Evolutionary conservation across 2,797 vertebrate species (phyloP).

Genomic region (Sibirionetta formosa): DNA sequence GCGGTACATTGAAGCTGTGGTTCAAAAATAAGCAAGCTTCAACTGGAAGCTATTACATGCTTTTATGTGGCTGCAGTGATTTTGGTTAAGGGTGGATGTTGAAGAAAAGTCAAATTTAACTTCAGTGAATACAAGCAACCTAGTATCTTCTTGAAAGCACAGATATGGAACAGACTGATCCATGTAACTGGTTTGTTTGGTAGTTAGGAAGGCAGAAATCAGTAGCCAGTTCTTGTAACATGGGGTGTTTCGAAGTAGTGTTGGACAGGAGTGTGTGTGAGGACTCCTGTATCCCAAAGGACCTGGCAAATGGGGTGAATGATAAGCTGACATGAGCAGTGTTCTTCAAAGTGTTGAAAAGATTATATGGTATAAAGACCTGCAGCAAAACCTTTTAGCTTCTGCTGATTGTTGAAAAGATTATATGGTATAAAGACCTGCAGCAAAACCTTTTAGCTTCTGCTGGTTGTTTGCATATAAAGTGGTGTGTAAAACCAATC

Average conservation of each 20-base stretch:
- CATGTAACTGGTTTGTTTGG: neutral
- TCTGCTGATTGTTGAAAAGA: neutral
- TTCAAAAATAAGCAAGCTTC: neutral
- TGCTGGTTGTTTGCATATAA: neutral
- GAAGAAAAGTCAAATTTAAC: neutral
- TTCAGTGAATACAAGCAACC: neutral
- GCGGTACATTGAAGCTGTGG: neutral
- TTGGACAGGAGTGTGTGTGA: neutral
- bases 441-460: neutral
- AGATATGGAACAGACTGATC: neutral
- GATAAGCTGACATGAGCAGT: neutral
- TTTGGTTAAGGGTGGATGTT: neutral
- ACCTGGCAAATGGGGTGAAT: neutral
- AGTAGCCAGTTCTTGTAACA: fast-evolving
- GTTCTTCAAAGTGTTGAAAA: neutral
- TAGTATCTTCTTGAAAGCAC: neutral
- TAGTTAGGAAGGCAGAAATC: neutral
- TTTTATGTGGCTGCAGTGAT: neutral
- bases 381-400: neutral
- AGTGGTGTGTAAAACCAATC: neutral
- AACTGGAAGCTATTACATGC: neutral
- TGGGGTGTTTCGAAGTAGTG: neutral
- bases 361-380: no score
- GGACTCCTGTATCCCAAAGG: no score
- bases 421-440: neutral